Evolutionary conservation across 92 coral and sea anemone genomes (phyloP).

Genomic region (Phenganax marumi): DNA sequence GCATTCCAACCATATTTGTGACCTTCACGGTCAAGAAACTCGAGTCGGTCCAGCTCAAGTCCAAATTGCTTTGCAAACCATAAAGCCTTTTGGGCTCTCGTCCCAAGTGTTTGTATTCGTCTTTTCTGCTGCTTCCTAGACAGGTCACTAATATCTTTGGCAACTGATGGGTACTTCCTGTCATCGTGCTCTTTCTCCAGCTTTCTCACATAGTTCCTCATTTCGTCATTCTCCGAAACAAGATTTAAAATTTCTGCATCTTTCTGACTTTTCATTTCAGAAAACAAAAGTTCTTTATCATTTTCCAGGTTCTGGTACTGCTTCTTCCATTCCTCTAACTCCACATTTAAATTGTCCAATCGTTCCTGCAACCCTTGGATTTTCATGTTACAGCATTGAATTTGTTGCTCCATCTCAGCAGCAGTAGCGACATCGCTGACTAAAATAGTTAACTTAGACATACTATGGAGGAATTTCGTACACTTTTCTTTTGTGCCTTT

Average conservation of each 20-base stretch:
- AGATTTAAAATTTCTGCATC: slow-evolving; percentile 37
- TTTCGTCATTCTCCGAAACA: slow-evolving; percentile 38
- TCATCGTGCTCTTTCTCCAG: slow-evolving; percentile 31
- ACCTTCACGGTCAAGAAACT: slow-evolving; percentile 49
- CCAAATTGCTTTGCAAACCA: slow-evolving; percentile 55
- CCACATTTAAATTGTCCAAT: slow-evolving; percentile 42
- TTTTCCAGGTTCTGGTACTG: slow-evolving; percentile 50
- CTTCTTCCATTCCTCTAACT: slow-evolving; percentile 50
- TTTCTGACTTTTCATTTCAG: slow-evolving; percentile 41
- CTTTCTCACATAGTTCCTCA: slow-evolving; percentile 36
- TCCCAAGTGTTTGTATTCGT: slow-evolving; percentile 25
- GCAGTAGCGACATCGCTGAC: slow-evolving; percentile 44
- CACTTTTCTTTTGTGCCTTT: slow-evolving; percentile 37
- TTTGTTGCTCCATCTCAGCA: slow-evolving; percentile 42
- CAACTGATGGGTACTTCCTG: not conserved
- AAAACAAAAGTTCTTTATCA: slow-evolving; percentile 48
- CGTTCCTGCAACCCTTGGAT: slow-evolving; percentile 37
- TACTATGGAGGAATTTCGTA: slow-evolving; percentile 17
- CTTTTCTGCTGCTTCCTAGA: slow-evolving; percentile 36
- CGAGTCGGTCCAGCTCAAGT: slow-evolving; percentile 47
- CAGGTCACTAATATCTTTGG: slow-evolving; percentile 7
- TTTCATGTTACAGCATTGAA: slow-evolving; percentile 7
- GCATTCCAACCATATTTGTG: slow-evolving; percentile 32
- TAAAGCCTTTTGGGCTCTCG: slow-evolving; percentile 53
- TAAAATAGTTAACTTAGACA: slow-evolving; percentile 44